Percentiles rank a stretch among this genome's conserved stretches.
Evolutionary conservation across 2,113 vertebrate species (phyloP).

Genomic region (Lepidothrix coronata): DNA sequence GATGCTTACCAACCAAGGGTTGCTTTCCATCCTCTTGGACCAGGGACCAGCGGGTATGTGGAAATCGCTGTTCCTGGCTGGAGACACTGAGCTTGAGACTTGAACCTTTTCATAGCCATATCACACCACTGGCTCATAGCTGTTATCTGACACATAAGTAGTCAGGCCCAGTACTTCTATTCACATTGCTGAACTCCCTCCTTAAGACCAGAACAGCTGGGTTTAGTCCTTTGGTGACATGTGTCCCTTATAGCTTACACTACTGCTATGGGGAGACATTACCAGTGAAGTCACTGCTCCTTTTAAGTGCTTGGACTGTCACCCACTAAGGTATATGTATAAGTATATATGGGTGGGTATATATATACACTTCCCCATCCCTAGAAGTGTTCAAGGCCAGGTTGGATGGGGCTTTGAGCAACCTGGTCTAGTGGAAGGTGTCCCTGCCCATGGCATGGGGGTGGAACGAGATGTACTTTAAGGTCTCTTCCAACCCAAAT

Average conservation of each 20-base stretch:
- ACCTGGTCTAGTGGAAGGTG: background rate
- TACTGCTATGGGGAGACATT: background rate
- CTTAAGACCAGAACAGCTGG: background rate
- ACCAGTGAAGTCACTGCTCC: background rate
- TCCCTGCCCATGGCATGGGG: background rate
- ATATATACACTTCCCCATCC: background rate
- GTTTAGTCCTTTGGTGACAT: background rate
- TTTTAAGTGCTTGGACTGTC: background rate
- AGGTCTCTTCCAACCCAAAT: background rate
- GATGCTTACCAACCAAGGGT: too few relatives aligned
- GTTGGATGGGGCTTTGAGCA: background rate
- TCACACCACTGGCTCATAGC: rapidly evolving
- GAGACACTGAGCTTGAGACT: background rate
- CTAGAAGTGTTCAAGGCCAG: background rate
- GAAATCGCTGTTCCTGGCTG: background rate
- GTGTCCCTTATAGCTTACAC: rapidly evolving
- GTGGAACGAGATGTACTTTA: background rate
- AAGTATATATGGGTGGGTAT: background rate
- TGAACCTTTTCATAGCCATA: background rate
- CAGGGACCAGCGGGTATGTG: rapidly evolving
- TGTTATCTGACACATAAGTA: background rate
- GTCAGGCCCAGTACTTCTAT: background rate
- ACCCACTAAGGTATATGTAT: background rate
- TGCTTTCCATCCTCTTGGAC: background rate
- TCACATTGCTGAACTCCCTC: background rate